These are phyloP conservation scores for Ormyrus labotus DNA, from an alignment of 2,888 invertebrate species.

Conservation along the genomic window DNA sequence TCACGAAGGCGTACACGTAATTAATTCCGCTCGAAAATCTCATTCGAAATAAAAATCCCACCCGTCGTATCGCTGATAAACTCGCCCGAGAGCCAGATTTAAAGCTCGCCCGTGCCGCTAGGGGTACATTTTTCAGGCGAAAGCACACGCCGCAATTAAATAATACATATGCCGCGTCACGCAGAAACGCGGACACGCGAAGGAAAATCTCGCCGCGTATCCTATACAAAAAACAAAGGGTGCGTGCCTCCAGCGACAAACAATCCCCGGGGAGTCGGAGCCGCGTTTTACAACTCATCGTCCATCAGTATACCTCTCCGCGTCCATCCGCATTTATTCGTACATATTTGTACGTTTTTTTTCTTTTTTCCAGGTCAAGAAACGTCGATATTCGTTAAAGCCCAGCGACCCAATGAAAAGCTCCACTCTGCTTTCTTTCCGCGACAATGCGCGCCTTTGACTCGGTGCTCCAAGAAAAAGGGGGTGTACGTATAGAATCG, in stretches of 20 bases:
- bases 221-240: too few relatives aligned
- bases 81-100: background rate
- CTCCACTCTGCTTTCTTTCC: background rate
- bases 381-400: constrained; percentile 18
- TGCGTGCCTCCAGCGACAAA: too few relatives aligned
- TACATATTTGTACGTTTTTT: background rate
- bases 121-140: background rate
- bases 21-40: background rate
- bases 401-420: constrained; percentile 9
- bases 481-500: background rate
- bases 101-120: background rate
- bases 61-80: background rate
- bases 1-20: too few relatives aligned
- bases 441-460: background rate
- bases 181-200: background rate
- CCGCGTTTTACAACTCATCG: constrained; percentile 2
- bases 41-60: background rate
- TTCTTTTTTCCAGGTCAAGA: constrained; percentile 8
- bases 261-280: background rate
- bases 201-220: too few relatives aligned
- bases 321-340: background rate
- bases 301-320: too few relatives aligned
- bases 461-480: background rate
- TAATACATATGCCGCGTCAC: constrained; percentile 15
- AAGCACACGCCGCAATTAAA: constrained; percentile 1